Percentiles rank a stretch among this genome's conserved stretches.
Evolutionary conservation across 2,113 vertebrate species (phyloP).

Genomic region (Rhabdornis inornatus): DNA sequence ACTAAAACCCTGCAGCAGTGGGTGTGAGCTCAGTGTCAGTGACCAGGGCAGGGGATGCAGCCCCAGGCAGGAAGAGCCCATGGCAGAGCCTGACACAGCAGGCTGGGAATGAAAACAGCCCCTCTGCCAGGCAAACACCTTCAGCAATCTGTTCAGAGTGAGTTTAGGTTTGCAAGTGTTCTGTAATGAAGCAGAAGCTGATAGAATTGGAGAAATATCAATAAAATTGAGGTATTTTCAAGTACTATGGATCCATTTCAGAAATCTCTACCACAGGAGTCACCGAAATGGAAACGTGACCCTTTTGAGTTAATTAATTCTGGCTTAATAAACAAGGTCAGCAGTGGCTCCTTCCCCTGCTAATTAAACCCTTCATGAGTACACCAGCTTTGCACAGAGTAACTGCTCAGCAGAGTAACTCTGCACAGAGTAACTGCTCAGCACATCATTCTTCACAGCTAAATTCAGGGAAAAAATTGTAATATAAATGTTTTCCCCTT

Average conservation of each 20-base stretch:
- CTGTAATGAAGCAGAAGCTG: background rate
- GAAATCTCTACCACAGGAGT: background rate
- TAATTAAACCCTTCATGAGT: background rate
- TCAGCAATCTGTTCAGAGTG: background rate
- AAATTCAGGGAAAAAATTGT: background rate
- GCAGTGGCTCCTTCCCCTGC: background rate
- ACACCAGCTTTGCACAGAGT: background rate
- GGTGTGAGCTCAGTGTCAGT: background rate
- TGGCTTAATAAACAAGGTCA: background rate
- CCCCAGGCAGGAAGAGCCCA: background rate
- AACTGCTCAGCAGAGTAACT: background rate
- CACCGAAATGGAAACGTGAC: background rate
- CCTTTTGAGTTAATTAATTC: conserved; percentile 26
- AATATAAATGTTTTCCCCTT: background rate
- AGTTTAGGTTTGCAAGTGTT: background rate
- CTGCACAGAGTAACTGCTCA: background rate
- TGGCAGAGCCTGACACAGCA: background rate
- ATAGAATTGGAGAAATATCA: background rate
- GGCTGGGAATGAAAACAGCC: background rate
- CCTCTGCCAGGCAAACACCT: background rate
- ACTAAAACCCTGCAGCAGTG: background rate
- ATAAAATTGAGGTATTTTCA: background rate
- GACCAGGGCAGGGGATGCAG: background rate
- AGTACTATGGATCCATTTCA: background rate
- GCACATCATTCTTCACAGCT: background rate